These are phyloP conservation scores for Rachycentron canadum DNA, from an alignment of 2,797 vertebrate genomes.

Conservation along the genomic window DNA sequence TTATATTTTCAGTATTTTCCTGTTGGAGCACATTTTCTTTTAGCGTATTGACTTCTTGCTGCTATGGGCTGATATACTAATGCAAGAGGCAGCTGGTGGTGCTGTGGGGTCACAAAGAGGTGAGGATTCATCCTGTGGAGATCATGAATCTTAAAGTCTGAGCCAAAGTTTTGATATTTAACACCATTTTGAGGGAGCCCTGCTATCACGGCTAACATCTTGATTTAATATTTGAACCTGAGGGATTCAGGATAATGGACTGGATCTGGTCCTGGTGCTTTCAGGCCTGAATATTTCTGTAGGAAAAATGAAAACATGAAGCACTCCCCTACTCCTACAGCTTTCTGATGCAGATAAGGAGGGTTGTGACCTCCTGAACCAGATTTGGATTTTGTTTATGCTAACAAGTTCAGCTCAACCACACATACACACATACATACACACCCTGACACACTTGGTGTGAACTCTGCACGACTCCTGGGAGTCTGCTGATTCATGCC, in stretches of 20 bases:
- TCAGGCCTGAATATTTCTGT: background rate
- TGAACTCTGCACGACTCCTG: conserved; percentile 34
- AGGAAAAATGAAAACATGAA: background rate
- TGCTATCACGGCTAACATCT: too few species aligned
- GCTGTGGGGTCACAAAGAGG: too few species aligned
- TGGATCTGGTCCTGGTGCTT: background rate
- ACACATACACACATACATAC: conserved; percentile 28
- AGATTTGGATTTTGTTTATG: conserved; percentile 43
- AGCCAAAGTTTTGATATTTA: too few species aligned
- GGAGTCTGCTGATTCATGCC: conserved; percentile 8
- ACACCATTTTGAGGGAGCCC: too few species aligned
- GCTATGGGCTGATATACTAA: too few species aligned
- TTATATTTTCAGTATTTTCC: too few species aligned
- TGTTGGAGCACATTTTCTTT: too few species aligned
- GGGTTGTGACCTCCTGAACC: conserved; percentile 21
- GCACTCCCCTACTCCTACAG: background rate
- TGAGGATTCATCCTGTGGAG: too few species aligned
- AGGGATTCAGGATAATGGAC: background rate
- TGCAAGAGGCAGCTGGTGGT: too few species aligned
- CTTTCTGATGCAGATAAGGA: conserved; percentile 27
- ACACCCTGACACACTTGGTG: background rate
- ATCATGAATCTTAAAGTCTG: too few species aligned
- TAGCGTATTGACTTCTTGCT: too few species aligned
- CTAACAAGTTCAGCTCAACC: conserved; percentile 12
- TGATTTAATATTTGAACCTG: too few species aligned